Conservation (phyloP, 1,140 invertebrate genomes). For the Camponotus floridanus region DNA sequence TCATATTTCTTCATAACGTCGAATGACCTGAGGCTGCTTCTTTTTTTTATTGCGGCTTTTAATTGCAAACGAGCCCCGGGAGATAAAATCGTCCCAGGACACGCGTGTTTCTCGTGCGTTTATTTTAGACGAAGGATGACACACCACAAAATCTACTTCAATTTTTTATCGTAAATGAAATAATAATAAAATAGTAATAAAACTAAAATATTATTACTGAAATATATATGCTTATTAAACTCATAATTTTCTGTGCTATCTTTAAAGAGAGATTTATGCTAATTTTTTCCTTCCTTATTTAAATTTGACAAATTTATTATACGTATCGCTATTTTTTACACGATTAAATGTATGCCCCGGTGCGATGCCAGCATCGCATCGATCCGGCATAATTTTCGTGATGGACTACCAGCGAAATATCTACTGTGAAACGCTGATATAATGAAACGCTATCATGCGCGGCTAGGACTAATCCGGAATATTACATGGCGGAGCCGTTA, state of each 20-base stretch:
- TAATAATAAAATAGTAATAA: background rate
- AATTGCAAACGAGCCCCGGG: constrained; percentile 49
- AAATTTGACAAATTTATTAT: background rate
- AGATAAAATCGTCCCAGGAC: constrained; percentile 22
- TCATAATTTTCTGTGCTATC: background rate
- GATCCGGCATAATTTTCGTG: constrained; percentile 19
- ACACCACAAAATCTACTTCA: constrained; percentile 1
- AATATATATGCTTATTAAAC: background rate
- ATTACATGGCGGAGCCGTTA: constrained; percentile 28
- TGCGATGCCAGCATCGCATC: background rate
- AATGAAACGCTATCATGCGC: constrained; percentile 19
- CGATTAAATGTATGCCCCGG: background rate
- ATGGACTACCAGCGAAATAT: constrained; percentile 29
- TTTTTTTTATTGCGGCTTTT: constrained; percentile 39
- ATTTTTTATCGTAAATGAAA: background rate
- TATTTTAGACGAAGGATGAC: background rate
- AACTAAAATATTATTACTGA: background rate
- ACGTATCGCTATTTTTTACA: constrained; percentile 9
- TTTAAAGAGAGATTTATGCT: background rate
- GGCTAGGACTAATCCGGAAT: constrained; percentile 41
- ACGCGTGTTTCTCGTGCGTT: background rate
- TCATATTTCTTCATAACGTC: constrained; percentile 70
- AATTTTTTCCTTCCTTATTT: background rate
- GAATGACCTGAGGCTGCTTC: constrained; percentile 43
- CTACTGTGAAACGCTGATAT: constrained; percentile 32